These are phyloP conservation scores for Cirrhinus mrigala DNA, from an alignment of 2,797 vertebrate genomes.

Conservation along the genomic window DNA sequence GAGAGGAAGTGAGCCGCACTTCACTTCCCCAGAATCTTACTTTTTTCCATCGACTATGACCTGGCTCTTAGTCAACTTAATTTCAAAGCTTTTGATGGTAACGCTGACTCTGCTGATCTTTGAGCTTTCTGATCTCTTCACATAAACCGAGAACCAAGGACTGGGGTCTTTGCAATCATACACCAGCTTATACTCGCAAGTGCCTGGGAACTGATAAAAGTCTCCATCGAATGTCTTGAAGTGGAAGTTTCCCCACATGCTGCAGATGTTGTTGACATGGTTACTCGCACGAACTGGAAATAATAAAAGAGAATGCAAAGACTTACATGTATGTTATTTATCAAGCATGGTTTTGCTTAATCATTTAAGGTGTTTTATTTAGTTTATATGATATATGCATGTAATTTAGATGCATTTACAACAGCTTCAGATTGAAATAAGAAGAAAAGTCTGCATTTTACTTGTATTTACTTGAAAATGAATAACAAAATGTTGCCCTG, in stretches of 20 bases:
- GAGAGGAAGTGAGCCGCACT: not conserved
- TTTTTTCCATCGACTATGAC: constrained; percentile 76
- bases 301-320: not conserved
- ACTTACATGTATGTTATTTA: not conserved
- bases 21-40: constrained; percentile 76
- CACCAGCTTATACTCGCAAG: constrained; percentile 90
- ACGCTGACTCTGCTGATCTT: constrained; percentile 81
- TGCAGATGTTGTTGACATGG: constrained; percentile 90
- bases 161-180: constrained; percentile 85
- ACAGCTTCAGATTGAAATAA: no score
- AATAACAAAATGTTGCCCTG: no score
- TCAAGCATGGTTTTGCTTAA: no score
- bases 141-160: constrained; percentile 88
- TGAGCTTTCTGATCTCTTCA: constrained; percentile 75
- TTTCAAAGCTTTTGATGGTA: constrained; percentile 79
- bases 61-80: constrained; percentile 77
- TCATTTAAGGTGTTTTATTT: no score
- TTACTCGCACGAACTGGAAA: constrained; percentile 74
- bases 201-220: constrained; percentile 86
- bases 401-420: no score
- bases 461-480: no score
- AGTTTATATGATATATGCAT: no score
- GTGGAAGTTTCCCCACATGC: constrained; percentile 92
- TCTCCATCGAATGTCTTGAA: constrained; percentile 95
- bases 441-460: no score